Evolutionary conservation across 2,888 invertebrate species (phyloP).

Genomic region (Venustoraphidia nigricollis): DNA sequence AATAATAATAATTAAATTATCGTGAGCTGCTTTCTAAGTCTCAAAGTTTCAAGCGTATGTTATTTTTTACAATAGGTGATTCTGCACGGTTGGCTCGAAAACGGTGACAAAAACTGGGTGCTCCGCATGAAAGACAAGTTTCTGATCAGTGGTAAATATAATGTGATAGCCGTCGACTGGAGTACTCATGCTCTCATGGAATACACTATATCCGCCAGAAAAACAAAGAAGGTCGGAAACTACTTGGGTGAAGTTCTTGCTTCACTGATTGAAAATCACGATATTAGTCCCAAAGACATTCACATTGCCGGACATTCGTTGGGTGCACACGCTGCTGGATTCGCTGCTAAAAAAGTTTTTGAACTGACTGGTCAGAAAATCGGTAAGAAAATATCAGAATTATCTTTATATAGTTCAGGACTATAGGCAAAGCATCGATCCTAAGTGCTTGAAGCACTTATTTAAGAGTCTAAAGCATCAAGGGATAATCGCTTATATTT

Average conservation of each 20-base stretch:
- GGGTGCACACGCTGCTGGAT: slow-evolving; percentile 25
- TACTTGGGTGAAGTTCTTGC: slow-evolving; percentile 20
- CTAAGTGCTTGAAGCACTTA: no score
- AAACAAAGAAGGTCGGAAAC: slow-evolving; percentile 18
- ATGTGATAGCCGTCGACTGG: slow-evolving; percentile 29
- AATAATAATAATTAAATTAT: no score
- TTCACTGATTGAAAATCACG: slow-evolving; percentile 16
- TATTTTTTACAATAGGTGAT: slow-evolving; percentile 12
- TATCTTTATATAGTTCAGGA: no score
- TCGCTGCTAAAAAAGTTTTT: slow-evolving; percentile 15
- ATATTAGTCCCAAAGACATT: slow-evolving; percentile 15
- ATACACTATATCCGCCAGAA: background rate
- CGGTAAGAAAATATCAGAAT: slow-evolving; percentile 3
- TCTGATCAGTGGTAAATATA: slow-evolving; percentile 19
- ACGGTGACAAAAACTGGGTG: slow-evolving; percentile 9
- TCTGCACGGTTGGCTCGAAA: slow-evolving; percentile 23
- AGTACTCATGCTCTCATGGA: background rate
- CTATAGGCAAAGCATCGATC: no score
- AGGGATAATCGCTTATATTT: no score
- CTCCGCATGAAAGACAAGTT: slow-evolving; percentile 18
- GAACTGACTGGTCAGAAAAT: slow-evolving; percentile 12
- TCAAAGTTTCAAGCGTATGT: no score
- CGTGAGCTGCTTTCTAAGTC: no score
- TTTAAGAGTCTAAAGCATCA: no score
- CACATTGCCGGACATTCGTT: slow-evolving; percentile 27